phyloP scores from a whole-genome alignment of 30 jellyfish, hydroid and myxozoan genomes.

The Chrysaora quinquecirrha region DNA sequence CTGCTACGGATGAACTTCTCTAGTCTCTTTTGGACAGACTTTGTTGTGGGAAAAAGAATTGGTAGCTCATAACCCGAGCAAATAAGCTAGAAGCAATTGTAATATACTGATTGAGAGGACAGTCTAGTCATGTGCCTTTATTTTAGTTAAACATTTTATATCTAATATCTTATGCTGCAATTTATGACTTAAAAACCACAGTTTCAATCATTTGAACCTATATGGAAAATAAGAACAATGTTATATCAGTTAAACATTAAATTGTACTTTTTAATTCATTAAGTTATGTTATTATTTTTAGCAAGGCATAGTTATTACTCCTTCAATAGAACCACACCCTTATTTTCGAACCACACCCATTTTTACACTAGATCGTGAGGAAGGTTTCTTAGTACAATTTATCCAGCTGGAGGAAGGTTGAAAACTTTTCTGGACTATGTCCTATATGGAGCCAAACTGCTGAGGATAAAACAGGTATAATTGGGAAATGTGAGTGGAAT shows the following conservation, averaged over 20 bases:
- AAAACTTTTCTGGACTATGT: neutral
- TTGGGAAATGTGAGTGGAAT: slow-evolving; percentile 25
- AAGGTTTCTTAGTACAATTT: neutral
- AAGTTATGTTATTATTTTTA: too few relatives aligned
- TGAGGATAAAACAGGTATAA: slow-evolving; percentile 24
- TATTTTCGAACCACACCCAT: neutral
- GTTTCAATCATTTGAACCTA: neutral
- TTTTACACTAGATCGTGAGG: neutral
- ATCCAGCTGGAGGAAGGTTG: neutral
- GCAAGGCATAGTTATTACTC: neutral
- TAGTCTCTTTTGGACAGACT: slow-evolving; percentile 5
- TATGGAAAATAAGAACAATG: too few relatives aligned
- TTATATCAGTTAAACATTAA: too few relatives aligned
- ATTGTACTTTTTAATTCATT: too few relatives aligned
- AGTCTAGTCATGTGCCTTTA: neutral
- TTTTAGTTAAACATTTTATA: neutral
- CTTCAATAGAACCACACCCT: neutral
- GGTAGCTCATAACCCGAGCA: slow-evolving; percentile 1
- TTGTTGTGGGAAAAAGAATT: neutral
- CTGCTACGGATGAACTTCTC: slow-evolving; percentile 13
- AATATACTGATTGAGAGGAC: neutral
- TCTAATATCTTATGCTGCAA: neutral
- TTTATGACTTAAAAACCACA: neutral
- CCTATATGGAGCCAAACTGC: slow-evolving; percentile 32
- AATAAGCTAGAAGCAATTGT: slow-evolving; percentile 3